Evolutionary conservation across 2,888 invertebrate genomes (phyloP).

Genomic region (Microplitis deprimator): DNA sequence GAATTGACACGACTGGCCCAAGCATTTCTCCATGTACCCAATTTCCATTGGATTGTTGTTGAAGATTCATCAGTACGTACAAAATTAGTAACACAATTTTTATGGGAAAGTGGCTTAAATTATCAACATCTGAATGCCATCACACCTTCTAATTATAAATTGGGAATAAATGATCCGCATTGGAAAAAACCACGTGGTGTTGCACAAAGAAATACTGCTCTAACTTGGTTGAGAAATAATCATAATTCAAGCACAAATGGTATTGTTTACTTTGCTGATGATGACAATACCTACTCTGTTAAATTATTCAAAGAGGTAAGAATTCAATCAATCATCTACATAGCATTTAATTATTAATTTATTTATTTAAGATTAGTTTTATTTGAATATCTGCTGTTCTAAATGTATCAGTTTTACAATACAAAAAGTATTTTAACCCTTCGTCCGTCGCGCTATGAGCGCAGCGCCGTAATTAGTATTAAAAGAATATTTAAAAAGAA

Average conservation of each 20-base stretch:
- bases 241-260: slow-evolving; percentile 77
- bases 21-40: slow-evolving; percentile 87
- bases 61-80: slow-evolving; percentile 86
- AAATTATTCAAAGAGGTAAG: slow-evolving; percentile 90
- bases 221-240: slow-evolving; percentile 85
- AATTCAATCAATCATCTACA: neutral
- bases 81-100: slow-evolving; percentile 80
- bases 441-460: too few species aligned
- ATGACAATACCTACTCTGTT: slow-evolving; percentile 94
- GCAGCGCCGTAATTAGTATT: too few species aligned
- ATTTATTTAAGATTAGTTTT: too few species aligned
- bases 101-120: slow-evolving; percentile 78
- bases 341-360: neutral
- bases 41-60: slow-evolving; percentile 93
- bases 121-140: slow-evolving; percentile 80
- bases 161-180: slow-evolving; percentile 79
- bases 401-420: too few species aligned
- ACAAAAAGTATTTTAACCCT: too few species aligned
- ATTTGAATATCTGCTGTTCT: too few species aligned
- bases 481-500: too few species aligned
- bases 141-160: slow-evolving; percentile 81
- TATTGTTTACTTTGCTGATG: slow-evolving; percentile 96
- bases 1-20: slow-evolving; percentile 93
- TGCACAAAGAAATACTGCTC: slow-evolving; percentile 88
- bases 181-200: slow-evolving; percentile 91